Evolutionary conservation across 2,888 invertebrate species (phyloP), one percentile per base, ranked within the genome.

Genomic region (Tetropium fuscum): DNA sequence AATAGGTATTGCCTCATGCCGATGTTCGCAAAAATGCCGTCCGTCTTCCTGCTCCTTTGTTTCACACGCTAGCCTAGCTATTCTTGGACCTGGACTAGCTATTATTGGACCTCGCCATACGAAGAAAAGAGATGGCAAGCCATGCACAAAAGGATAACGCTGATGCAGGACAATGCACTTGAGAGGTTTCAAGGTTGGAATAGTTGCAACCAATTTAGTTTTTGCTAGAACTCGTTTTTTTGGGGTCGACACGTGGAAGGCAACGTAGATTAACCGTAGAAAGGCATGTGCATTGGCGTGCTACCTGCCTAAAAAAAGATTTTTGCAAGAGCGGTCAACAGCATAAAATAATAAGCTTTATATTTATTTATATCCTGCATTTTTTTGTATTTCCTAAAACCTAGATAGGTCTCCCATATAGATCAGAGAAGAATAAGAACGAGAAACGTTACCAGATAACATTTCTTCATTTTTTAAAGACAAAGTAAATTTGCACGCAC

Each of bases 91-190:
- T n/a, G n/a, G n/a, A n/a, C n/a, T n/a, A n/a, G n/a, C n/a, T n/a
- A n/a, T n/a, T n/a, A n/a, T n/a, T n/a, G n/a, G n/a, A n/a, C n/a
- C n/a, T n/a, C n/a, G n/a, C n/a, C n/a, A n/a, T n/a, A n/a, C n/a
- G n/a, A n/a, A n/a, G 19, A 32, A 32, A 32, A 44, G 44, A 34
- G 15, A 1, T 45, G 32, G 15, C 27, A 36, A 20, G 48, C 18
- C 34, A 18, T n/a, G 19, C 13, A n/a, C 19, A 25, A 34, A 10
- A 48, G 53, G 59, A 55, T 61, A 64, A 61, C 56, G 58, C 55
- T 53, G 53, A 53, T 64, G 60, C 64, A 61, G 64, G 64, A 58
- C 64, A 64, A 64, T 64, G 64, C 64, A 64, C 64, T 54, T 60
- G 22, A 32, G 16, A 25, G 48, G 27, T 30, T 34, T 53, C 57